Evolutionary conservation across 92 coral and sea anemone genomes (phyloP).

Genomic region (Porites evermanni): DNA sequence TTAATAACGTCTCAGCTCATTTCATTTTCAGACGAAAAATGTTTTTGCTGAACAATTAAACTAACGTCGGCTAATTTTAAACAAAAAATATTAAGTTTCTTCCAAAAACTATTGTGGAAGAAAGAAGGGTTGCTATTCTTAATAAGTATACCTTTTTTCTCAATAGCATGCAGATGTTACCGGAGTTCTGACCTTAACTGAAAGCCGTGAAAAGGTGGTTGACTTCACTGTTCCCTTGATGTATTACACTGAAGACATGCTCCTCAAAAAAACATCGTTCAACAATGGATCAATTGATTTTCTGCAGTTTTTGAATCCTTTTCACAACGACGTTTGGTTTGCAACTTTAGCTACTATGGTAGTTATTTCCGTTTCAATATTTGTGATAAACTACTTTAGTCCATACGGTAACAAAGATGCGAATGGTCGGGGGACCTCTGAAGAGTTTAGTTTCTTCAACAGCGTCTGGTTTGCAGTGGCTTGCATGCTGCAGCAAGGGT

Average conservation of each 20-base stretch:
- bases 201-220: constrained; percentile 50
- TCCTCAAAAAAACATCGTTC: constrained; percentile 50
- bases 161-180: constrained; percentile 73
- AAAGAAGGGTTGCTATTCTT: neutral
- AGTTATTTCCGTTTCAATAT: constrained; percentile 50
- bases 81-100: too few relatives aligned
- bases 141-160: neutral
- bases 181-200: constrained; percentile 55
- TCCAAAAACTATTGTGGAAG: too few relatives aligned
- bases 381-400: constrained; percentile 67
- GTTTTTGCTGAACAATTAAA: too few relatives aligned
- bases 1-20: too few relatives aligned
- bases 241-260: constrained; percentile 61
- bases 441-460: constrained; percentile 67
- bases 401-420: constrained; percentile 72
- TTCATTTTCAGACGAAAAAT: too few relatives aligned
- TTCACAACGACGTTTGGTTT: constrained; percentile 68
- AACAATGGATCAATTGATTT: constrained; percentile 14
- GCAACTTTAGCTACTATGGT: constrained; percentile 45
- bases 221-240: constrained; percentile 56
- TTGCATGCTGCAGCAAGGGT: constrained; percentile 81
- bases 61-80: too few relatives aligned
- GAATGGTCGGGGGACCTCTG: constrained; percentile 35
- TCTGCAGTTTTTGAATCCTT: constrained; percentile 73
- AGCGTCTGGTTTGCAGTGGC: constrained; percentile 75